These are phyloP conservation scores for Sapayoa aenigma DNA, from an alignment of 2,113 vertebrate genomes.

Conservation along the genomic window DNA sequence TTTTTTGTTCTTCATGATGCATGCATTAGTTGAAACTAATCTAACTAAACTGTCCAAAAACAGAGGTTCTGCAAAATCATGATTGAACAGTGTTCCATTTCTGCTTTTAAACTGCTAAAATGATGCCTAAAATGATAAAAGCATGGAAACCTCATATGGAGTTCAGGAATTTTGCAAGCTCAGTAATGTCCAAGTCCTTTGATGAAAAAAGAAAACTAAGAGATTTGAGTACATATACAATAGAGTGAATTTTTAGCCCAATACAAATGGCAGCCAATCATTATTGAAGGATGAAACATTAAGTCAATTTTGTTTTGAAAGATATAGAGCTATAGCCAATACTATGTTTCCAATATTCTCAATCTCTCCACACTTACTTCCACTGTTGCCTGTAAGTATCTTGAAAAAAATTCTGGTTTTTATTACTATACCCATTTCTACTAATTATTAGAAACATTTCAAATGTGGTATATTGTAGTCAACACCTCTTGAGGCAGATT, in stretches of 20 bases:
- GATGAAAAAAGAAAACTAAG: slow-evolving; percentile 83
- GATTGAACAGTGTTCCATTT: slow-evolving; percentile 82
- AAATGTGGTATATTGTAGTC: background rate
- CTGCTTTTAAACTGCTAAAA: slow-evolving; percentile 83
- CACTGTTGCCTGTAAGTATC: slow-evolving; percentile 47
- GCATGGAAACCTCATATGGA: slow-evolving; percentile 71
- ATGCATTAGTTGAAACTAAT: too few relatives aligned
- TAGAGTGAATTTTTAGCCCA: slow-evolving; percentile 87
- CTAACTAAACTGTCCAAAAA: slow-evolving; percentile 71
- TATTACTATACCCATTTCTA: too few relatives aligned
- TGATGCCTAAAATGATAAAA: slow-evolving; percentile 82
- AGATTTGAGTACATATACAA: slow-evolving; percentile 83
- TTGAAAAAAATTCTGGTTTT: too few relatives aligned
- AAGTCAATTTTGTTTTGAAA: slow-evolving; percentile 89
- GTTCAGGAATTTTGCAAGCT: slow-evolving; percentile 84
- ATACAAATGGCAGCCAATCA: slow-evolving; percentile 91
- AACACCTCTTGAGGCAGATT: background rate
- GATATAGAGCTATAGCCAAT: slow-evolving; percentile 91
- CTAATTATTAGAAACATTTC: background rate
- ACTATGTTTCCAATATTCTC: slow-evolving; percentile 87
- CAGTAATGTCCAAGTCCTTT: slow-evolving; percentile 90
- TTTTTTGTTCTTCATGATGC: too few relatives aligned
- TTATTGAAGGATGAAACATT: slow-evolving; percentile 82
- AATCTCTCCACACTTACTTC: slow-evolving; percentile 88
- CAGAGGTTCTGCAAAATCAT: slow-evolving; percentile 83